Evolutionary conservation across 2,113 vertebrate species (phyloP).

Genomic region (Saiga tatarica): DNA sequence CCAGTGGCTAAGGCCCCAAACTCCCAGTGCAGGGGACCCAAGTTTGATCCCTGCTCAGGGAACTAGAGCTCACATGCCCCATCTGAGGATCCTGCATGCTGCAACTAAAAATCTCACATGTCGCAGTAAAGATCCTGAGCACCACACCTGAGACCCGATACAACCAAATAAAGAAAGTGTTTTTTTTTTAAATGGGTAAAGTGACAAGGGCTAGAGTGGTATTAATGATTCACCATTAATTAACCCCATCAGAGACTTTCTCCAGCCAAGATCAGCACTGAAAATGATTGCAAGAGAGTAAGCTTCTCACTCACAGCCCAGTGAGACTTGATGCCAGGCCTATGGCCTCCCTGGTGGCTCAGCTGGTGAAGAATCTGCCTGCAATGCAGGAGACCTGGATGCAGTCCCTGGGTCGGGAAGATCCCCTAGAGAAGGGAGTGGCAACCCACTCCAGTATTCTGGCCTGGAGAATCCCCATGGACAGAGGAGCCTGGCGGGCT

Average conservation of each 20-base stretch:
- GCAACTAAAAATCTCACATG: neutral
- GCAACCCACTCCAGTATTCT: neutral
- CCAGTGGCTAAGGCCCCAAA: neutral
- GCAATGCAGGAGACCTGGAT: neutral
- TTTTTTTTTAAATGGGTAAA: neutral
- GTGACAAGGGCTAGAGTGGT: neutral
- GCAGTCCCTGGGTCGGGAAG: neutral
- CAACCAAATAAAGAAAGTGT: neutral
- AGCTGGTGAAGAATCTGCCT: neutral
- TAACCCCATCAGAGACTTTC: neutral
- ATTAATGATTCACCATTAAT: neutral
- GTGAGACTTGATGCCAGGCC: neutral
- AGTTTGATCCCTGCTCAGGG: neutral
- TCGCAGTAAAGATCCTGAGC: neutral
- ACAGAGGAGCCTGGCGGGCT: neutral
- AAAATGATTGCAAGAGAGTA: neutral
- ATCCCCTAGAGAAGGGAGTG: neutral
- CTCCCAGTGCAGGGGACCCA: neutral
- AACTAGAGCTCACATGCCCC: neutral
- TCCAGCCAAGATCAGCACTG: neutral
- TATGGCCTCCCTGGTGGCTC: neutral
- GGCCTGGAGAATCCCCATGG: neutral
- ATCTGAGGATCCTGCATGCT: neutral
- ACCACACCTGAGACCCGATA: neutral
- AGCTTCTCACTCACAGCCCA: neutral